Evolutionary conservation across 2,113 vertebrate species (phyloP).

Genomic region (Jaculus jaculus): DNA sequence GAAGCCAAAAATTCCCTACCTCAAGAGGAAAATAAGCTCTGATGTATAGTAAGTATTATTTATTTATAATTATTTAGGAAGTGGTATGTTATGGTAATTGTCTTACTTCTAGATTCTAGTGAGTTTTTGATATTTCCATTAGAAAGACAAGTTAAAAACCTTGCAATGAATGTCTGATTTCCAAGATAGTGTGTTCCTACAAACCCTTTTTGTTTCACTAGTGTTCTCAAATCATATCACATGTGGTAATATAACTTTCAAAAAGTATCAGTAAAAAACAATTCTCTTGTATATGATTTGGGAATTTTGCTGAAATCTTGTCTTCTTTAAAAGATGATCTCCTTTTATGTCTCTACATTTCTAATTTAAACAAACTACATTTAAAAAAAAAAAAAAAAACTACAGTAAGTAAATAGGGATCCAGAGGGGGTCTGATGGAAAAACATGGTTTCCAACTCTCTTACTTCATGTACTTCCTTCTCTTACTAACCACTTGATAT

Average conservation of each 20-base stretch:
- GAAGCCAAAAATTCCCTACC: neutral
- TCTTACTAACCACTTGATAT: conserved; percentile 15
- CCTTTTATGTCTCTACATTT: neutral
- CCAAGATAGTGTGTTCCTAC: neutral
- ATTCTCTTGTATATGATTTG: conserved; percentile 12
- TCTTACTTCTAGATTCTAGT: neutral
- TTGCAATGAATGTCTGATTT: neutral
- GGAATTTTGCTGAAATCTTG: neutral
- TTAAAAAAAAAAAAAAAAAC: neutral
- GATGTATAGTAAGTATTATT: neutral
- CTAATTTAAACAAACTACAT: neutral
- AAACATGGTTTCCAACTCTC: neutral
- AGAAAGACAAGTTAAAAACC: neutral
- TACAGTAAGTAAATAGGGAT: neutral
- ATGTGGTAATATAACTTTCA: neutral
- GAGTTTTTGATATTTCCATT: neutral
- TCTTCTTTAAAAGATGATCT: neutral
- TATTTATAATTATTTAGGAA: neutral
- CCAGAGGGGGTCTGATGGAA: neutral
- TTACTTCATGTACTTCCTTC: neutral
- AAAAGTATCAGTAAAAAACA: neutral
- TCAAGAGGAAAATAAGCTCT: neutral
- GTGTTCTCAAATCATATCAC: neutral
- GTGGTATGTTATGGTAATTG: neutral
- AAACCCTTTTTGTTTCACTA: neutral